Conservation (phyloP, 1,140 invertebrate genomes). For the Kradibia gibbosae region DNA sequence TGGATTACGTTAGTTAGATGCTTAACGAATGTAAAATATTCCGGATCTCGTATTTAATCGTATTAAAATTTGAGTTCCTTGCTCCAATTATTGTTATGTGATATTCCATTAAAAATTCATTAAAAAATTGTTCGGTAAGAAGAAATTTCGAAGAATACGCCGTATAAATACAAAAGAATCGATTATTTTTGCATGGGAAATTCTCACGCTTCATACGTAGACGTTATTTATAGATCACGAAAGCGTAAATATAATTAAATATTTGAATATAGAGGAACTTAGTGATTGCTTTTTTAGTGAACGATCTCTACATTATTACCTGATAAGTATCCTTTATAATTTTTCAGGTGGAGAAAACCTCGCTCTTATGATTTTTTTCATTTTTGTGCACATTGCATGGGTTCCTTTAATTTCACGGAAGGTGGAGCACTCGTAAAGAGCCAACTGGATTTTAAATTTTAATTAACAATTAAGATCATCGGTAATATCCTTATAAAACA, state of each 20-base stretch:
- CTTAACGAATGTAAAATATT: too few species aligned
- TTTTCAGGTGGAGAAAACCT: neutral
- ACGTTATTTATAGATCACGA: constrained; percentile 20
- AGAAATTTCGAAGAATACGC: constrained; percentile 1
- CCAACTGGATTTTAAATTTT: constrained; percentile 25
- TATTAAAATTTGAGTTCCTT: neutral
- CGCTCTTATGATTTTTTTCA: constrained; percentile 28
- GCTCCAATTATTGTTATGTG: neutral
- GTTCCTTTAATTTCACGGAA: constrained; percentile 43
- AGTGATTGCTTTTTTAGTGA: neutral
- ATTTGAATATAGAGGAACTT: neutral
- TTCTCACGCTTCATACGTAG: neutral
- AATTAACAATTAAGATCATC: constrained; percentile 42
- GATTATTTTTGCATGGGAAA: constrained; percentile 12
- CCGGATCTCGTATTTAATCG: neutral
- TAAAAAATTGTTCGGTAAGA: constrained; percentile 5
- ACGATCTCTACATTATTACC: constrained; percentile 11
- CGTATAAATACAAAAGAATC: neutral
- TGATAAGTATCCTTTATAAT: constrained; percentile 1
- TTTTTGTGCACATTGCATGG: neutral
- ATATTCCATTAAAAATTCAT: constrained; percentile 19
- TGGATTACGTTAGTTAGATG: too few species aligned
- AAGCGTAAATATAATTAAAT: constrained; percentile 19
- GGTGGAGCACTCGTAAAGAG: constrained; percentile 30
- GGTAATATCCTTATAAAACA: neutral